Base-by-base conservation (phyloP, 2,113 vertebrate species). In the Psophia crepitans region DNA sequence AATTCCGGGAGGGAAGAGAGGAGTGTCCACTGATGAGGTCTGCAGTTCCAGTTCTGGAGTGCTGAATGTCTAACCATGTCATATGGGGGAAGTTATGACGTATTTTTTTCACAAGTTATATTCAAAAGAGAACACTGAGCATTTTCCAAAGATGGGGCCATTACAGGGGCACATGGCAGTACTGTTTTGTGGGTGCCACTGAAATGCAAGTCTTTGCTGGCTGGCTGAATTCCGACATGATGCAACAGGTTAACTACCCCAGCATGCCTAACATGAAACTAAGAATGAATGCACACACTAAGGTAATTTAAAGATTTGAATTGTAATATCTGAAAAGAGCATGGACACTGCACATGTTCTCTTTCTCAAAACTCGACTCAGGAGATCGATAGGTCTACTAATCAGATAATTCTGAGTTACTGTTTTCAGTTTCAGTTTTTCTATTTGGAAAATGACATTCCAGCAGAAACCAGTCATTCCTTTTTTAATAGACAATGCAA, bases 391-490 rank as follows among this genome's bases (percentile, higher is more conserved):
- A 70, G 43, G 4, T 74, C 35, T 69, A 8, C 23, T 51, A n/a
- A 83, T 69, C 23, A n/a, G n/a, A 12, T 48, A 18, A 41, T n/a
- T 76, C 44, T 33, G 32, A 83, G 49, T 37, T 77, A 28, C 64
- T 73, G 43, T 19, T 90, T 86, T 37, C 51, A 60, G n/a, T 58
- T 92, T 48, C 57, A 77, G 26, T 12, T 90, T 95, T 91, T 37
- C 76, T 61, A 2, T 65, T 80, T 1, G 2, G 39, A 65, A 92
- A 66, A 12, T 35, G 57, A 18, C 0, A 5, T 82, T 82, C 24
- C 46, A 77, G n/a, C 41, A 83, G 70, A 80, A 87, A n/a, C 8
- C 49, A 63, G 14, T 43, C 6, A 22, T 18, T 84, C 8, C 2
- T 44, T 60, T 82, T 92, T 39, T 51, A 78, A 75, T 33, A 8